Evolutionary conservation across 1,140 invertebrate genomes (phyloP).

Genomic region (Meteorus sp.): DNA sequence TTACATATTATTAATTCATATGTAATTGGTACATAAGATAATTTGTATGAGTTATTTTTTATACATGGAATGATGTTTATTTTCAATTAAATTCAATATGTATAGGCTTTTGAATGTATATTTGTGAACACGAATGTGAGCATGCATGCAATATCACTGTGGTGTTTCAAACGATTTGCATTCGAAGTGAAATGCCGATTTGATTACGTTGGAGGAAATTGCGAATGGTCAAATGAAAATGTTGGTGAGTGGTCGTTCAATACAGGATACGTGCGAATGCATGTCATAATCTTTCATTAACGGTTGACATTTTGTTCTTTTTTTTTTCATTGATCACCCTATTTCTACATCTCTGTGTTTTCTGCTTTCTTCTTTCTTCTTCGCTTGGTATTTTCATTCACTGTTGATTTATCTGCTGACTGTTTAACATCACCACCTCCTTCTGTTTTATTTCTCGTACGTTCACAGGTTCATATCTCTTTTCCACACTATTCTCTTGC

Average conservation of each 20-base stretch:
- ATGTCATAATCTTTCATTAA: conserved; percentile 13
- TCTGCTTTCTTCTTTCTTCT: neutral
- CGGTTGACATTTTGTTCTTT: conserved; percentile 5
- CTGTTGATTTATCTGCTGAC: neutral
- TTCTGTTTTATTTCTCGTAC: too few relatives aligned
- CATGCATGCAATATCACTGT: too few relatives aligned
- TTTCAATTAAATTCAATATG: neutral
- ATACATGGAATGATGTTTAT: neutral
- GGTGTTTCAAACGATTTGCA: conserved; percentile 6
- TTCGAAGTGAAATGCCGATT: conserved; percentile 7
- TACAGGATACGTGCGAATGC: conserved; percentile 6
- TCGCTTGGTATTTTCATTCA: neutral
- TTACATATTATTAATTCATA: neutral
- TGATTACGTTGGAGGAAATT: conserved; percentile 21
- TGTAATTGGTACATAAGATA: neutral
- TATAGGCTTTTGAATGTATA: conserved; percentile 1
- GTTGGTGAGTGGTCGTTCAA: conserved; percentile 22
- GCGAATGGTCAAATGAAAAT: conserved; percentile 15
- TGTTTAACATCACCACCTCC: neutral
- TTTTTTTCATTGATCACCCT: conserved; percentile 1
- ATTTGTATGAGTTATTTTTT: neutral
- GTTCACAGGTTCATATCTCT: too few relatives aligned
- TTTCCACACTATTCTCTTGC: neutral
- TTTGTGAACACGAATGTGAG: neutral
- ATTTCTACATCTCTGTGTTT: too few relatives aligned